These are phyloP conservation scores for Hypomesus transpacificus DNA, from an alignment of 2,113 vertebrate species.

Conservation along the genomic window DNA sequence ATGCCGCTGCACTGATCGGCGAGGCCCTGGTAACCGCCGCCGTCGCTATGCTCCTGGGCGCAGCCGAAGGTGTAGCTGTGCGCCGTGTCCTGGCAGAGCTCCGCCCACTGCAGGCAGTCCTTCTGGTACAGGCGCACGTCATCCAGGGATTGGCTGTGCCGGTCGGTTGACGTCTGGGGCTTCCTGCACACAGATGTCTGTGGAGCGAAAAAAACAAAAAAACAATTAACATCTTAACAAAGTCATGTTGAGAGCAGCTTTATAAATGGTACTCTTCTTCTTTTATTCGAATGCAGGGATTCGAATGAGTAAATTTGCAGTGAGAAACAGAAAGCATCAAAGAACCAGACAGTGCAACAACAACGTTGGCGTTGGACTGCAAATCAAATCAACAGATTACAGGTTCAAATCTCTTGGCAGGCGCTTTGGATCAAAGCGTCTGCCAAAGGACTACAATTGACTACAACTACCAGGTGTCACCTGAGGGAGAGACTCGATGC, in stretches of 20 bases:
- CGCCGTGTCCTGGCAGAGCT: slow-evolving; percentile 92
- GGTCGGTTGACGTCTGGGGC: slow-evolving; percentile 86
- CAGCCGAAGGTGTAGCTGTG: slow-evolving; percentile 98
- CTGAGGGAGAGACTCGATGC: slow-evolving; percentile 95
- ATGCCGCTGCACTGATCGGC: slow-evolving; percentile 85
- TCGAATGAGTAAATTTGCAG: too few species aligned
- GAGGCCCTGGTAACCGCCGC: slow-evolving; percentile 79
- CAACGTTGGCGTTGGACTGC: not conserved
- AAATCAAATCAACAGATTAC: too few species aligned
- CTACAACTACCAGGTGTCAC: slow-evolving; percentile 53
- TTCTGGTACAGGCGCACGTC: slow-evolving; percentile 95
- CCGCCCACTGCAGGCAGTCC: slow-evolving; percentile 86
- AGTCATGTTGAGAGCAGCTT: too few species aligned
- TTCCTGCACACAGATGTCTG: slow-evolving; percentile 81
- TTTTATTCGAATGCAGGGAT: too few species aligned
- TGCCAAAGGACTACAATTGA: not conserved
- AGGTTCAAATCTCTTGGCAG: too few species aligned
- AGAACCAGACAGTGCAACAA: too few species aligned
- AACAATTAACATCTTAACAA: not conserved
- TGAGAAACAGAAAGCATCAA: too few species aligned
- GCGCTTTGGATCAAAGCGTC: not conserved
- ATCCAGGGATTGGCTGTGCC: slow-evolving; percentile 95
- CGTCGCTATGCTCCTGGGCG: slow-evolving; percentile 81
- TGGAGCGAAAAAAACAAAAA: not conserved
- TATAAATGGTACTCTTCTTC: too few species aligned